Percentiles rank a stretch among this genome's conserved stretches.
phyloP scores from a whole-genome alignment of 2,113 vertebrate species.

The Bujurquina vittata region DNA sequence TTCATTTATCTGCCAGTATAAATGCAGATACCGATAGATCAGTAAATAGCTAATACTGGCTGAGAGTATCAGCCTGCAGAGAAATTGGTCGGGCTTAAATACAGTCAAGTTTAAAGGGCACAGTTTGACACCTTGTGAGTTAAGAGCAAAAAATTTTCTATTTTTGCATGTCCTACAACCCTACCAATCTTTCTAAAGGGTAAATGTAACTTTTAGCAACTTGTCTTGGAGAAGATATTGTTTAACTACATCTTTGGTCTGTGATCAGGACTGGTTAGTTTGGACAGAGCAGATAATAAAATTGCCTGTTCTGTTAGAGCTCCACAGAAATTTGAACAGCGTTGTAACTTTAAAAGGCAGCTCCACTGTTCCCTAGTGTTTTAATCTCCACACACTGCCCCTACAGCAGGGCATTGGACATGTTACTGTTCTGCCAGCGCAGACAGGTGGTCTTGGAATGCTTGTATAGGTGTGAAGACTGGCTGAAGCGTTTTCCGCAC shows the following conservation, averaged over 20 bases:
- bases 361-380: neutral
- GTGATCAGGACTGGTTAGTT: constrained; percentile 29
- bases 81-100: neutral
- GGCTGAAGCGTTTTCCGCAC: constrained; percentile 96
- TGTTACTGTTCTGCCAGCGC: constrained; percentile 94
- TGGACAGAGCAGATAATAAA: neutral
- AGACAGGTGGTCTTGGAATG: constrained; percentile 98
- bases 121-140: neutral
- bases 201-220: neutral
- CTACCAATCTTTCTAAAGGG: neutral
- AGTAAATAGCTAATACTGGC: neutral
- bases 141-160: neutral
- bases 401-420: constrained; percentile 89
- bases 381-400: neutral
- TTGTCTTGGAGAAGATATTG: neutral
- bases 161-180: constrained; percentile 3
- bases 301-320: neutral
- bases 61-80: neutral
- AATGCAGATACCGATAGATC: neutral
- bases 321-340: neutral
- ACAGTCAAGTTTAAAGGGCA: neutral
- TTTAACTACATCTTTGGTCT: constrained; percentile 47
- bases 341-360: neutral
- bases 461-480: constrained; percentile 97
- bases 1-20: neutral